Evolutionary conservation across 37 sponge, comb jelly and placozoan species (phyloP).

Genomic region (Axinella damicornis): DNA sequence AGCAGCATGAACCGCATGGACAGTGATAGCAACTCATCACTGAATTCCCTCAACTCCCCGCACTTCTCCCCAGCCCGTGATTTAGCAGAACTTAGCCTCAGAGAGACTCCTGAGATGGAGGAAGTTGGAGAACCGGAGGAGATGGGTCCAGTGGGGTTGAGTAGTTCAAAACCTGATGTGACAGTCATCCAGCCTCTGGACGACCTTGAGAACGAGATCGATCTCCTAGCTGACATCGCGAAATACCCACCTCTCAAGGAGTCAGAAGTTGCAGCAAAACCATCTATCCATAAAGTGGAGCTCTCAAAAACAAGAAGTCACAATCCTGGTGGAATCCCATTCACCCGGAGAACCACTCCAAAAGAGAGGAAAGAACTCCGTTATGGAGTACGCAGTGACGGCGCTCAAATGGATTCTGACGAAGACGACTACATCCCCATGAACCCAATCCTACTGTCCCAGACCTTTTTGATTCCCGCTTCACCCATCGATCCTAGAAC

Average conservation of each 20-base stretch:
- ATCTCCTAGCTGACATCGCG: neutral
- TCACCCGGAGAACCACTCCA: conserved; percentile 26
- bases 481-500: neutral
- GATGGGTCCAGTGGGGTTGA: too few relatives aligned
- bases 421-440: conserved; percentile 51
- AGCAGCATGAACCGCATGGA: neutral
- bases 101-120: too few relatives aligned
- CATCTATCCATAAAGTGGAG: neutral
- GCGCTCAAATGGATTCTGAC: neutral
- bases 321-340: conserved; percentile 9
- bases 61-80: too few relatives aligned
- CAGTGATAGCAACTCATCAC: neutral
- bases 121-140: too few relatives aligned
- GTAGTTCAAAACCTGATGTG: too few relatives aligned
- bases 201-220: neutral
- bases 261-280: neutral
- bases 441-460: conserved; percentile 15
- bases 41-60: neutral
- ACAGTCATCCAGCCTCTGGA: too few relatives aligned
- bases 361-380: conserved; percentile 28
- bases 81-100: too few relatives aligned
- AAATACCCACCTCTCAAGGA: neutral
- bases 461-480: too few relatives aligned
- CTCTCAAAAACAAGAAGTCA: conserved; percentile 19
- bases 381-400: conserved; percentile 39